These are phyloP conservation scores for Bombus superbus DNA, from an alignment of 1,140 invertebrate genomes.

Conservation along the genomic window DNA sequence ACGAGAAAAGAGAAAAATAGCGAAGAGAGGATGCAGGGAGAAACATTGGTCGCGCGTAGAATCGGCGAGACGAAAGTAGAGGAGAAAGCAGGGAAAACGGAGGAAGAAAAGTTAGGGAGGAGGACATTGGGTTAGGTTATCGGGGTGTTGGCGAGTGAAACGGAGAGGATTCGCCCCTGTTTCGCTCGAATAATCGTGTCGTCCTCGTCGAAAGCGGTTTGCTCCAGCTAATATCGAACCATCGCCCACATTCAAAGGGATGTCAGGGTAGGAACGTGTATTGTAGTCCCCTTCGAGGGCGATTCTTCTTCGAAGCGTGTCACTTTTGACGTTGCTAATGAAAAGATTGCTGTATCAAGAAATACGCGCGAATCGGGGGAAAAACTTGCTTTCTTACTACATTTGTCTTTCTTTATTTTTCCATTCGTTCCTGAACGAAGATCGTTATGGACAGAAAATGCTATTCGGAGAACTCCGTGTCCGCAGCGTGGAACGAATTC, in stretches of 20 bases:
- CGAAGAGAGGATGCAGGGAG: neutral
- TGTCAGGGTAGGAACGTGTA: slow-evolving; percentile 29
- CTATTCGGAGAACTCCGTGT: no score
- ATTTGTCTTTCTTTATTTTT: neutral
- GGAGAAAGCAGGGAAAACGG: neutral
- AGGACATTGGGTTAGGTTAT: slow-evolving; percentile 9
- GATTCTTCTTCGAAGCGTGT: slow-evolving; percentile 43
- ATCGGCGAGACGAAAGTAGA: neutral
- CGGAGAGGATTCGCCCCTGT: slow-evolving; percentile 66
- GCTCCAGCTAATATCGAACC: slow-evolving; percentile 67
- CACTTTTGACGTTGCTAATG: slow-evolving; percentile 48
- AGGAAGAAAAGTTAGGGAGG: neutral
- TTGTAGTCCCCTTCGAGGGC: slow-evolving; percentile 33
- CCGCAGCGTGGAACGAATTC: no score
- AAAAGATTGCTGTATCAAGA: slow-evolving; percentile 32
- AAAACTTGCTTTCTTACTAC: neutral
- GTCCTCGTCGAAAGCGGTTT: slow-evolving; percentile 66
- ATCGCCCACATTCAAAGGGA: slow-evolving; percentile 44
- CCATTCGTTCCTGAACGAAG: neutral
- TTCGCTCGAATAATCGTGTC: slow-evolving; percentile 65
- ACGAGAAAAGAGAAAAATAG: neutral
- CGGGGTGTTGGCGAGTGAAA: slow-evolving; percentile 40
- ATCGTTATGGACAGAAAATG: neutral
- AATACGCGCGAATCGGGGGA: neutral
- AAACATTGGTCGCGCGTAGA: slow-evolving; percentile 19